Percentiles rank a stretch among this genome's conserved stretches.
These are phyloP conservation scores for Embiotoca jacksoni DNA, from an alignment of 2,113 vertebrate genomes.

Conservation along the genomic window DNA sequence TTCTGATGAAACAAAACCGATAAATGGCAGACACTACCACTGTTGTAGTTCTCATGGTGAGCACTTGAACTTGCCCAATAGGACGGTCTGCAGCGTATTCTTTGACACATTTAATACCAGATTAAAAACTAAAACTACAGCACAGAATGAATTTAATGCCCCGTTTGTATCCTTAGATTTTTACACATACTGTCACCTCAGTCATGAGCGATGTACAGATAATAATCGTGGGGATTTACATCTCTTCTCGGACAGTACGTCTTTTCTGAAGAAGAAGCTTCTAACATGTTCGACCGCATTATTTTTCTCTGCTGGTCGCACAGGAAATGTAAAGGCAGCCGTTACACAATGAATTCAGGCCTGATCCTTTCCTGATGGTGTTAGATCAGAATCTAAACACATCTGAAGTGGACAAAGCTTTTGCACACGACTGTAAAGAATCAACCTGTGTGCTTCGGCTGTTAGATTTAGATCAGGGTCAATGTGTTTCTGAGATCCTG, in stretches of 20 bases:
- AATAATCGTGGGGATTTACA: neutral
- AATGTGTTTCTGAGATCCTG: no score
- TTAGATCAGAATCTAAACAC: neutral
- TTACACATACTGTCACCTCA: neutral
- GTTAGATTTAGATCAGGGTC: no score
- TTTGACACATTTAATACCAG: neutral
- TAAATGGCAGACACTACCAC: neutral
- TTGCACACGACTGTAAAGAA: no score
- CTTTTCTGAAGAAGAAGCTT: neutral
- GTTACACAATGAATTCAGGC: neutral
- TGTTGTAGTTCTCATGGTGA: neutral
- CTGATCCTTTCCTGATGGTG: neutral
- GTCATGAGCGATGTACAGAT: neutral
- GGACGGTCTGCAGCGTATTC: no score
- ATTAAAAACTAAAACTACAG: rapidly evolving
- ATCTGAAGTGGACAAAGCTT: no score
- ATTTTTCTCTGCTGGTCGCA: neutral
- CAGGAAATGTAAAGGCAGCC: neutral
- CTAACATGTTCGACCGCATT: neutral
- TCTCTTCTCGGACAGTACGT: neutral
- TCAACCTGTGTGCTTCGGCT: no score
- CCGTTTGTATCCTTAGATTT: neutral
- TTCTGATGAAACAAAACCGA: neutral
- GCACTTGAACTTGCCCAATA: neutral
- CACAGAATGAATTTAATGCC: neutral